Conservation (phyloP, 2,888 invertebrate genomes). For the Cheilosia pagana region DNA sequence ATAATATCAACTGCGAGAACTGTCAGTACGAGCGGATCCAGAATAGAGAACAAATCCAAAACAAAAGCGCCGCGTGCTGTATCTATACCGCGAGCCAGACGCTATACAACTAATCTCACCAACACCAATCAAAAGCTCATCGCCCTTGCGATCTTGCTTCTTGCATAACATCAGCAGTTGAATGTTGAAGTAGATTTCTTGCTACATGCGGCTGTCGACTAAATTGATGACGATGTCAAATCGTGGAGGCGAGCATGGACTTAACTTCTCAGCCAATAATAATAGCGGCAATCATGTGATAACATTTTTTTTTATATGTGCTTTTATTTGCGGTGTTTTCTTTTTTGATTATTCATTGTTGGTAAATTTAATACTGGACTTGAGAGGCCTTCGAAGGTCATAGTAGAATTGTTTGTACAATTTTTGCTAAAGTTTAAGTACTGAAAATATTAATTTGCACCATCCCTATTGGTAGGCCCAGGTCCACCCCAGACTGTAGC, state of each 20-base stretch:
- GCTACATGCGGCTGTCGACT: background rate
- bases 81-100: slow-evolving; percentile 30
- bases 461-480: too few relatives aligned
- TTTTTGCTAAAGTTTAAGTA: too few relatives aligned
- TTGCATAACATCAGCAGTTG: slow-evolving; percentile 27
- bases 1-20: slow-evolving; percentile 24
- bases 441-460: too few relatives aligned
- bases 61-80: slow-evolving; percentile 33
- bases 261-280: background rate
- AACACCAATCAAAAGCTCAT: slow-evolving; percentile 38
- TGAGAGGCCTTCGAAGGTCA: too few relatives aligned
- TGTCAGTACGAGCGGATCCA: slow-evolving; percentile 6
- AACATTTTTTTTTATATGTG: background rate
- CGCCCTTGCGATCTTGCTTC: slow-evolving; percentile 19
- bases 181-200: background rate
- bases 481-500: too few relatives aligned
- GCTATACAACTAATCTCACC: slow-evolving; percentile 57
- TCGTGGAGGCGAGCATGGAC: background rate
- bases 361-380: too few relatives aligned
- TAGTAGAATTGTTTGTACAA: too few relatives aligned
- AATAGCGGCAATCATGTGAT: background rate
- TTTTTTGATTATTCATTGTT: background rate
- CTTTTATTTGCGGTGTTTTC: background rate
- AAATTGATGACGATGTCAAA: background rate
- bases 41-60: slow-evolving; percentile 15